Percentiles rank a stretch among this genome's conserved stretches.
Conservation (phyloP, 2,888 invertebrate species). For the Calameuta filiformis region DNA sequence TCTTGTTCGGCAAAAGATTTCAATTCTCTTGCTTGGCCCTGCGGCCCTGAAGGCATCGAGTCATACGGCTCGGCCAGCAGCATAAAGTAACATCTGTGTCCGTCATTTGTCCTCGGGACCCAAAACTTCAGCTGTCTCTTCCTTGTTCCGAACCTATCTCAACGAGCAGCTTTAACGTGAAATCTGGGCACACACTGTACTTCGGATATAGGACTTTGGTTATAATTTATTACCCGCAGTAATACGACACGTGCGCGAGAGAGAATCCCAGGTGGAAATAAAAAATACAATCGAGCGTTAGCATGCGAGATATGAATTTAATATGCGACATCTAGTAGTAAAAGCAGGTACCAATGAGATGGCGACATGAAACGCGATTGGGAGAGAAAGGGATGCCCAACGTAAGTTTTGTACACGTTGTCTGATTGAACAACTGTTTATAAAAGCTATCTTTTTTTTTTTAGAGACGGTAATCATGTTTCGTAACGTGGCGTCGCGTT, state of each 20-base stretch:
- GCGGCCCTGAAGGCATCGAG: background rate
- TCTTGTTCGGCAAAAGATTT: background rate
- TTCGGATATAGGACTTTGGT: background rate
- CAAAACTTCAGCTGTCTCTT: slow-evolving; percentile 5
- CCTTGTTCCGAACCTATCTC: slow-evolving; percentile 7
- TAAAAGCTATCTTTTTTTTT: background rate
- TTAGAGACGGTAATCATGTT: background rate
- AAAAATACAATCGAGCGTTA: background rate
- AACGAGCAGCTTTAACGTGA: background rate
- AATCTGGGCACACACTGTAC: background rate
- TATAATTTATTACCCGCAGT: background rate
- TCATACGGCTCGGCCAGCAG: background rate
- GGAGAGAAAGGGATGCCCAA: background rate
- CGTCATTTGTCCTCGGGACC: slow-evolving; percentile 4
- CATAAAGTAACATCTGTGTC: slow-evolving; percentile 8
- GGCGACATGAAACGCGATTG: background rate
- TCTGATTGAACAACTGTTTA: background rate
- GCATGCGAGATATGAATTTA: too few relatives aligned
- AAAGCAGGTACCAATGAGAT: background rate
- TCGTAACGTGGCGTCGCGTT: background rate
- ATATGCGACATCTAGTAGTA: background rate
- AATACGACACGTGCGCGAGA: background rate
- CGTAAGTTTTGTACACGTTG: background rate
- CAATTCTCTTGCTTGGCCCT: background rate
- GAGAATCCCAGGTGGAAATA: background rate